phyloP scores from a whole-genome alignment of 2,113 vertebrate species.

The Neolamprologus longior region DNA sequence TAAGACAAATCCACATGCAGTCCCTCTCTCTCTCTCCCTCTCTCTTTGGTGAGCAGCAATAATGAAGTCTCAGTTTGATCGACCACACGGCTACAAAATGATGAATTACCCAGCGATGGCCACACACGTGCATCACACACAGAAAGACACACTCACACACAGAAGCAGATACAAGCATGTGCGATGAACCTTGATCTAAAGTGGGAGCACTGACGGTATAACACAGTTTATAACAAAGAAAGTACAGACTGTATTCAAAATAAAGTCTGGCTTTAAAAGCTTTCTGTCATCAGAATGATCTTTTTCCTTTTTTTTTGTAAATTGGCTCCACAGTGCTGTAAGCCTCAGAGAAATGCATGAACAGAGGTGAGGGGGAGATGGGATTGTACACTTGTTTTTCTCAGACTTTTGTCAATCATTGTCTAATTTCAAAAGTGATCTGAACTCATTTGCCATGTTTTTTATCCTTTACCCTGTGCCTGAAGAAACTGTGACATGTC shows the following conservation, averaged over 20 bases:
- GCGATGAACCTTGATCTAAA: not conserved
- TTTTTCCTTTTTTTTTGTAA: not conserved
- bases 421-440: not conserved
- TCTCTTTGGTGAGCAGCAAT: conserved; percentile 7
- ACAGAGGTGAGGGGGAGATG: not conserved
- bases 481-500: not conserved
- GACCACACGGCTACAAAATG: conserved; percentile 9
- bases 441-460: not conserved
- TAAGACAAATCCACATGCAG: not conserved
- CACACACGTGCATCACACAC: not conserved
- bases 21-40: not conserved
- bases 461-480: not conserved
- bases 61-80: conserved; percentile 42
- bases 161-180: not conserved
- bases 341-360: not conserved
- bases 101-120: conserved; percentile 71
- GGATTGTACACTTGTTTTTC: not conserved
- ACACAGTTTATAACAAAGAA: not conserved
- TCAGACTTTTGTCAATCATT: not conserved
- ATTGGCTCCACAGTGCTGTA: not conserved
- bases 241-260: not conserved
- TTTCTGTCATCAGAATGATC: not conserved
- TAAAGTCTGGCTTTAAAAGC: not conserved
- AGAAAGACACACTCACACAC: not conserved
- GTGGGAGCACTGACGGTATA: not conserved